These are phyloP conservation scores for Eudemis profundana DNA, from an alignment of 2,888 invertebrate species.

Conservation along the genomic window DNA sequence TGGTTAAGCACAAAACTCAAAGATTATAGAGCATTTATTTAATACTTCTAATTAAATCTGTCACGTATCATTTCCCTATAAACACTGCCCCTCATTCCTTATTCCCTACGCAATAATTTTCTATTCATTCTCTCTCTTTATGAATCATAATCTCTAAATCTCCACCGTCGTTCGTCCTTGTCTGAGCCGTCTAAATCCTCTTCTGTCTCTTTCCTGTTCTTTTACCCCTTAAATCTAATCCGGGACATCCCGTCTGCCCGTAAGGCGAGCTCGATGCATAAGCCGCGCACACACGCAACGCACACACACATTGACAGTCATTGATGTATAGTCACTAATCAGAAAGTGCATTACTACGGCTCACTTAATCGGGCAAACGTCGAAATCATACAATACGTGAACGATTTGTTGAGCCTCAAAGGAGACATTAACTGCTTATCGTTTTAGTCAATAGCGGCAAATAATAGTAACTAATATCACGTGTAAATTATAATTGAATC, in stretches of 20 bases:
- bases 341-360: slow-evolving; percentile 30
- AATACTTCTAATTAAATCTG: no score
- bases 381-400: slow-evolving; percentile 23
- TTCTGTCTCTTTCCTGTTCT: slow-evolving; percentile 73
- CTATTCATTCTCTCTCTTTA: slow-evolving; percentile 83
- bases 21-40: no score
- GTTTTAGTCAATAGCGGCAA: not conserved
- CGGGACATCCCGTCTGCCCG: slow-evolving; percentile 79
- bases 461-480: not conserved
- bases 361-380: slow-evolving; percentile 19
- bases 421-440: not conserved
- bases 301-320: slow-evolving; percentile 41
- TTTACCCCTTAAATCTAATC: slow-evolving; percentile 85
- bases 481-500: not conserved
- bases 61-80: slow-evolving; percentile 59
- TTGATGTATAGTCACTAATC: slow-evolving; percentile 7
- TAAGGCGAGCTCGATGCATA: slow-evolving; percentile 67
- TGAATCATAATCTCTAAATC: slow-evolving; percentile 85
- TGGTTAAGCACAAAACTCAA: no score
- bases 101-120: slow-evolving; percentile 81
- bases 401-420: not conserved
- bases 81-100: slow-evolving; percentile 64
- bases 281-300: slow-evolving; percentile 50
- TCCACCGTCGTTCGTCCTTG: slow-evolving; percentile 66
- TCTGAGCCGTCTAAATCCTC: slow-evolving; percentile 59